A percentile compares a stretch with the other conserved stretches of the same genome.
Evolutionary conservation across 2,797 vertebrate species (phyloP).

Genomic region (Acanthurus lineatus): DNA sequence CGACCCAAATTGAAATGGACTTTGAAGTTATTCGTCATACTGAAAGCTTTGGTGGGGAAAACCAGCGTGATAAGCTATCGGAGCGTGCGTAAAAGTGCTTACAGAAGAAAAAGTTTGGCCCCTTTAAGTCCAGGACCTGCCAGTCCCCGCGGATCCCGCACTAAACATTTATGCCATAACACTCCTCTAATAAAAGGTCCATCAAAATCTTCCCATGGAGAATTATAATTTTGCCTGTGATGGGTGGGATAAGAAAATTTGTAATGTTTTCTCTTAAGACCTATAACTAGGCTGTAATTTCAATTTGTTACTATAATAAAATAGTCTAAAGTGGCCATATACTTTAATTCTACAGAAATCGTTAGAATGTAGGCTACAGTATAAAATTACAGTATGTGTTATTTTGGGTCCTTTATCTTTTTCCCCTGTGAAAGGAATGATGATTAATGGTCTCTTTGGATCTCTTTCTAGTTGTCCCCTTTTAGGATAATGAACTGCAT

Average conservation of each 20-base stretch:
- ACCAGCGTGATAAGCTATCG: conserved; percentile 26
- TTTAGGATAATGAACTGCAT: conserved; percentile 85
- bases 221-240: conserved; percentile 24
- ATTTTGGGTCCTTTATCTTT: conserved; percentile 55
- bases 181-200: conserved; percentile 2
- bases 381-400: conserved; percentile 67
- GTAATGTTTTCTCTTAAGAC: conserved; percentile 2
- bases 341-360: conserved; percentile 9
- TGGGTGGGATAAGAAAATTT: conserved; percentile 19
- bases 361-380: conserved; percentile 31
- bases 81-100: conserved; percentile 58
- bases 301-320: conserved; percentile 15
- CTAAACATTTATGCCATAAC: conserved; percentile 36
- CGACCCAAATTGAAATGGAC: conserved; percentile 79
- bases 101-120: conserved; percentile 56
- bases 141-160: conserved; percentile 27
- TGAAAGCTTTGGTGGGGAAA: conserved; percentile 42
- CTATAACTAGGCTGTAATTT: conserved; percentile 22
- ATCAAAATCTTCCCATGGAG: not conserved
- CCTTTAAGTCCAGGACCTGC: conserved; percentile 32
- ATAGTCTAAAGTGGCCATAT: conserved; percentile 12
- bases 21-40: conserved; percentile 76
- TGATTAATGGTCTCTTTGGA: conserved; percentile 84
- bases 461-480: conserved; percentile 77
- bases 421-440: conserved; percentile 75